phyloP scores from a whole-genome alignment of 2,888 invertebrate species.

The Aporophyla nigra region DNA sequence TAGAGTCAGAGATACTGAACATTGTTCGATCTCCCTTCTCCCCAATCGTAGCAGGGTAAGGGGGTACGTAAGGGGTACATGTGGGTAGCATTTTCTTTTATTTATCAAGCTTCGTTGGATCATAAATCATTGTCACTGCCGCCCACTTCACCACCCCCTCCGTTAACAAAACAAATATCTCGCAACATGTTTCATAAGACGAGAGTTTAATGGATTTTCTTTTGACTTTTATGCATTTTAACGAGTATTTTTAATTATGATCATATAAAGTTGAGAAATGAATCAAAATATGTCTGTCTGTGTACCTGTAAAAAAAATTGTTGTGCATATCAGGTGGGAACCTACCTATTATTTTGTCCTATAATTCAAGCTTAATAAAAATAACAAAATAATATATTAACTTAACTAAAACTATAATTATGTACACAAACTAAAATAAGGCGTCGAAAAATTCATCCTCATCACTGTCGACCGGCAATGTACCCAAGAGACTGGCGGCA shows the following conservation, averaged over 20 bases:
- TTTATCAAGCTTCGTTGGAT: constrained; percentile 41
- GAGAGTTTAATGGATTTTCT: not conserved
- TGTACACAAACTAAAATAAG: too few relatives aligned
- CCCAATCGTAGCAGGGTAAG: not conserved
- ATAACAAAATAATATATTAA: too few relatives aligned
- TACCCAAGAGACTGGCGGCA: too few relatives aligned
- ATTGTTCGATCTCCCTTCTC: not conserved
- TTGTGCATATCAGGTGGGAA: too few relatives aligned
- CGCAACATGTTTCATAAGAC: constrained; percentile 14
- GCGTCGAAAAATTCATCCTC: too few relatives aligned
- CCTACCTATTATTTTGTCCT: too few relatives aligned
- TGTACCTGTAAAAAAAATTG: too few relatives aligned
- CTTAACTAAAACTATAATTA: too few relatives aligned
- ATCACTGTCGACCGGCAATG: too few relatives aligned
- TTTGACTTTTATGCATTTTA: constrained; percentile 13
- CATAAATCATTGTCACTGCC: constrained; percentile 53
- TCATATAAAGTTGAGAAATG: not conserved
- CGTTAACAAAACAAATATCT: constrained; percentile 42
- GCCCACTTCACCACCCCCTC: constrained; percentile 40
- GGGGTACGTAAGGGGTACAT: constrained; percentile 1
- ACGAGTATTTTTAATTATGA: not conserved
- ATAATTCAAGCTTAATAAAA: too few relatives aligned
- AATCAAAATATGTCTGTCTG: not conserved
- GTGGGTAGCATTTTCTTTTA: constrained; percentile 51
- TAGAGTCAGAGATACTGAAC: not conserved